These are phyloP conservation scores for Tribolium madens DNA, from an alignment of 1,140 invertebrate genomes.

Conservation along the genomic window DNA sequence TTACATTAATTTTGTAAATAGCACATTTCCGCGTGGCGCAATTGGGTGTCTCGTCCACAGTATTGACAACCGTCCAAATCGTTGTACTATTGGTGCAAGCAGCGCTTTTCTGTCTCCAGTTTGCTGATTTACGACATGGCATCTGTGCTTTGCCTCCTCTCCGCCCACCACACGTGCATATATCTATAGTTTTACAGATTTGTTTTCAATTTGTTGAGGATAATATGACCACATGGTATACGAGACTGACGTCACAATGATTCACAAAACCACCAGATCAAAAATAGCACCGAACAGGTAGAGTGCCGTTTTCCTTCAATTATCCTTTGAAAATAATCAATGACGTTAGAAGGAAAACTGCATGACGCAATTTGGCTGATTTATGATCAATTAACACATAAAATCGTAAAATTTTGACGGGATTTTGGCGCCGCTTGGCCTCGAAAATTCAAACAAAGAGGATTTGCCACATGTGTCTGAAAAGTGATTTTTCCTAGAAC, in stretches of 20 bases:
- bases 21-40: background rate
- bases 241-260: background rate
- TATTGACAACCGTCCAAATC: constrained; percentile 11
- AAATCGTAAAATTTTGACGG: background rate
- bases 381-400: constrained; percentile 10
- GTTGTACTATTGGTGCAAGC: background rate
- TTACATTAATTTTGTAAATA: too few species aligned
- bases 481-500: too few species aligned
- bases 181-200: constrained; percentile 60
- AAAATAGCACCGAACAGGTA: background rate
- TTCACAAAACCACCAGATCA: background rate
- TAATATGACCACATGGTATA: background rate
- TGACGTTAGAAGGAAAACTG: constrained; percentile 21
- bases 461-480: too few species aligned
- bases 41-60: constrained; percentile 48
- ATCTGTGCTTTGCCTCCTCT: constrained; percentile 55
- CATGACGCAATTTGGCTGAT: constrained; percentile 6
- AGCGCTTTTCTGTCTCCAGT: constrained; percentile 25
- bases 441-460: too few species aligned
- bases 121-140: constrained; percentile 60
- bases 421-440: background rate
- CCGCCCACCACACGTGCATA: constrained; percentile 54
- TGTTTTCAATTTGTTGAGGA: constrained; percentile 59
- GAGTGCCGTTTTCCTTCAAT: background rate
- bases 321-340: constrained; percentile 10